These are phyloP conservation scores for Eupelmus urozonus DNA, from an alignment of 2,888 invertebrate species.

Conservation along the genomic window DNA sequence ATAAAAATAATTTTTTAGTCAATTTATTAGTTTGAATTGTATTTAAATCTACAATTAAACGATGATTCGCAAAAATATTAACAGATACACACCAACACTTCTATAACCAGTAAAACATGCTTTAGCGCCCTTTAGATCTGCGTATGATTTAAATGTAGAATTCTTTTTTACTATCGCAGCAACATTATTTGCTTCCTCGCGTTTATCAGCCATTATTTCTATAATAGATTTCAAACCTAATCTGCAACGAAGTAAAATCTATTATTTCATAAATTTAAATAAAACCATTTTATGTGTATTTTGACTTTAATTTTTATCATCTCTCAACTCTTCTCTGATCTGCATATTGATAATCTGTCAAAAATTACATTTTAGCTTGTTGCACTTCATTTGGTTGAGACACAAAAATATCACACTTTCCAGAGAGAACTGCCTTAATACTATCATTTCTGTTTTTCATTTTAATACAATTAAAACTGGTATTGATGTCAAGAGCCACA, in stretches of 20 bases:
- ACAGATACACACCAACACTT: conserved; percentile 83
- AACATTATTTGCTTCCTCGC: conserved; percentile 81
- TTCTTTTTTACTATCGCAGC: conserved; percentile 84
- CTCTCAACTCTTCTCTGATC: no score
- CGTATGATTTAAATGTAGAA: conserved; percentile 80
- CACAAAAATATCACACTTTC: conserved; percentile 85
- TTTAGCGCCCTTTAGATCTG: conserved; percentile 84
- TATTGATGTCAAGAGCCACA: conserved; percentile 86
- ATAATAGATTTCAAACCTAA: conserved; percentile 79
- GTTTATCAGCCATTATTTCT: conserved; percentile 81
- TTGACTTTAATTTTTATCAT: no score
- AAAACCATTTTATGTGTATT: no score
- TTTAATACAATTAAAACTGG: conserved; percentile 87
- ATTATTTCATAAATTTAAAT: neutral
- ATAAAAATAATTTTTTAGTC: conserved; percentile 13
- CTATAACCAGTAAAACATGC: conserved; percentile 90
- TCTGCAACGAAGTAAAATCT: neutral
- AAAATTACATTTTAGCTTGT: neutral
- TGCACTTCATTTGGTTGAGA: conserved; percentile 85
- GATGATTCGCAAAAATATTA: no score
- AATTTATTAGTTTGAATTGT: no score
- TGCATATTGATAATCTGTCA: neutral
- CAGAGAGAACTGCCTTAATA: conserved; percentile 81
- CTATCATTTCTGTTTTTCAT: conserved; percentile 82
- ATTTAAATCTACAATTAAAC: no score